Conservation (phyloP, 2,797 vertebrate genomes). For the Salarias fasciatus region DNA sequence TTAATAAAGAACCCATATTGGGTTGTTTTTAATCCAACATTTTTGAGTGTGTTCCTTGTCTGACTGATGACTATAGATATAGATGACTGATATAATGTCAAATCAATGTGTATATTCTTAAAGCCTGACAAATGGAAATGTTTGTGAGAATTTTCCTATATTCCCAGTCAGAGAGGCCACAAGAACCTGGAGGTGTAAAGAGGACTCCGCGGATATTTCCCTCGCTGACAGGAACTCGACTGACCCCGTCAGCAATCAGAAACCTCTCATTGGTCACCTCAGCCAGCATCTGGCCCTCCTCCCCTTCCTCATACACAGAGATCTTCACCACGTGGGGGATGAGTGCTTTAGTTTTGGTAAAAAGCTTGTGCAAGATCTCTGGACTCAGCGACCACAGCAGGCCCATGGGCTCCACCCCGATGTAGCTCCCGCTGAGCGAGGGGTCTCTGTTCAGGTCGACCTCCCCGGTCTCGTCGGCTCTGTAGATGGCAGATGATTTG, state of each 20-base stretch:
- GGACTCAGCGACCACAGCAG: slow-evolving; percentile 82
- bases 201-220: slow-evolving; percentile 51
- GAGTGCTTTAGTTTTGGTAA: slow-evolving; percentile 69
- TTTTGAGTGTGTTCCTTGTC: too few relatives aligned
- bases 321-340: slow-evolving; percentile 74
- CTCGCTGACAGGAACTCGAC: slow-evolving; percentile 22
- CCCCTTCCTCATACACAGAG: slow-evolving; percentile 54
- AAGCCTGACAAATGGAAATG: too few relatives aligned
- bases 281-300: slow-evolving; percentile 20
- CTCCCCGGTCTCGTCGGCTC: slow-evolving; percentile 67
- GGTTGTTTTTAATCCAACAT: too few relatives aligned
- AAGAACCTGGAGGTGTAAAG: slow-evolving; percentile 46
- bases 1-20: too few relatives aligned
- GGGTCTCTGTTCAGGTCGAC: slow-evolving; percentile 74
- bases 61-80: too few relatives aligned
- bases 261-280: slow-evolving; percentile 57
- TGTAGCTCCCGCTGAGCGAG: slow-evolving; percentile 77
- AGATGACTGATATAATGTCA: too few relatives aligned
- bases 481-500: slow-evolving; percentile 74
- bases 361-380: slow-evolving; percentile 3
- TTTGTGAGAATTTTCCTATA: too few relatives aligned
- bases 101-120: too few relatives aligned
- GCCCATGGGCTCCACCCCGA: slow-evolving; percentile 83
- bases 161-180: too few relatives aligned
- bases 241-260: slow-evolving; percentile 51